phyloP scores from a whole-genome alignment of 2,888 invertebrate species.

The Nomada fabriciana region DNA sequence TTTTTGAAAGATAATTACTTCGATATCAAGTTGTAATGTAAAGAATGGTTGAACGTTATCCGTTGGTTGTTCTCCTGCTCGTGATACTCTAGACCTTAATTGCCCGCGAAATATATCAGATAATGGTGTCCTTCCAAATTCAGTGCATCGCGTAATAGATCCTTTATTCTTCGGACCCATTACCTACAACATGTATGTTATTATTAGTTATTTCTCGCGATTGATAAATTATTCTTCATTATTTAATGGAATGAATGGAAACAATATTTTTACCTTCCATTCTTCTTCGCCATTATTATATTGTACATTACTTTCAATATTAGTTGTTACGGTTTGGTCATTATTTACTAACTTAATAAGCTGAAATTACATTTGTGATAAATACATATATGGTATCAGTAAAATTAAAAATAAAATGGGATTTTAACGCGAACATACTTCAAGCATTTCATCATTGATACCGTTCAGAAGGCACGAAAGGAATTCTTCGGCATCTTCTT shows the following conservation, averaged over 20 bases:
- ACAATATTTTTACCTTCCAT: slow-evolving; percentile 87
- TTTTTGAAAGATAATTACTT: slow-evolving; percentile 86
- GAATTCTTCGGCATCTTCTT: slow-evolving; percentile 99
- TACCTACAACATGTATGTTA: slow-evolving; percentile 84
- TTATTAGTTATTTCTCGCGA: background rate
- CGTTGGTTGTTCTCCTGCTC: slow-evolving; percentile 91
- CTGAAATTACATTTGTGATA: slow-evolving; percentile 78
- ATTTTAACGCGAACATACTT: slow-evolving; percentile 86
- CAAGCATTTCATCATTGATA: slow-evolving; percentile 98
- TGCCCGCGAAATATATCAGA: slow-evolving; percentile 97
- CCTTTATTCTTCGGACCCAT: slow-evolving; percentile 96
- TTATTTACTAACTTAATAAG: slow-evolving; percentile 85
- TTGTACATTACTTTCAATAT: slow-evolving; percentile 80
- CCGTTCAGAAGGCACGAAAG: slow-evolving; percentile 96
- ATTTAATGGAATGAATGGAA: background rate
- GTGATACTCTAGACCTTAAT: slow-evolving; percentile 92
- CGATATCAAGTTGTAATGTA: slow-evolving; percentile 96
- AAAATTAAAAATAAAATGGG: slow-evolving; percentile 7
- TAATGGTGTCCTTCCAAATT: slow-evolving; percentile 93
- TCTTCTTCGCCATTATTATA: slow-evolving; percentile 86
- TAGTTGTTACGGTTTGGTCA: slow-evolving; percentile 70
- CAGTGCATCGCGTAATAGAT: slow-evolving; percentile 93
- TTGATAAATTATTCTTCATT: background rate
- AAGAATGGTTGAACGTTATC: slow-evolving; percentile 98
- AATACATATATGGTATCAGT: background rate